These are phyloP conservation scores for Thalpophila matura DNA, from an alignment of 2,888 invertebrate species.

Conservation along the genomic window DNA sequence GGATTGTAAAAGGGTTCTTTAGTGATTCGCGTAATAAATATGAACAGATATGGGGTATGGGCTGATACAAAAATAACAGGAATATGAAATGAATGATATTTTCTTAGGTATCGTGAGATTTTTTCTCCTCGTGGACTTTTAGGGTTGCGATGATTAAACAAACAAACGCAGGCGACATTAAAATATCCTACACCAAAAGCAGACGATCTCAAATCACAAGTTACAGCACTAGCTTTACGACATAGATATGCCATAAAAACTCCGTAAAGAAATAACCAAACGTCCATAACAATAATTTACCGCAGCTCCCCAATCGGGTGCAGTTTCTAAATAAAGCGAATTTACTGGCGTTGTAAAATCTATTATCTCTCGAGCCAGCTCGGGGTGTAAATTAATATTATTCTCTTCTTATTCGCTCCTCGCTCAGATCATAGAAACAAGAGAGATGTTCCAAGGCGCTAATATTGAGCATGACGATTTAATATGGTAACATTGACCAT, in stretches of 20 bases:
- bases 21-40: slow-evolving; percentile 25
- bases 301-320: slow-evolving; percentile 46
- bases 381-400: slow-evolving; percentile 65
- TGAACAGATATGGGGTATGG: slow-evolving; percentile 28
- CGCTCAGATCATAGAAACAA: no score
- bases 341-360: slow-evolving; percentile 72
- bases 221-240: slow-evolving; percentile 40
- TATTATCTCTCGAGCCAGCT: slow-evolving; percentile 60
- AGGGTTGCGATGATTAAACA: slow-evolving; percentile 23
- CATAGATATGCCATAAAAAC: slow-evolving; percentile 51
- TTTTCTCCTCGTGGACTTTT: slow-evolving; percentile 33
- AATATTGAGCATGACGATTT: no score
- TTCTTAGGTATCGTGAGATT: no score
- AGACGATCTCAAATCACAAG: slow-evolving; percentile 49
- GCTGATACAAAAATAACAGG: neutral
- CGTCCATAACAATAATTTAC: slow-evolving; percentile 52
- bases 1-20: slow-evolving; percentile 17
- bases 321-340: slow-evolving; percentile 65
- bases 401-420: slow-evolving; percentile 41
- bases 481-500: no score
- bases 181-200: slow-evolving; percentile 37
- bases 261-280: slow-evolving; percentile 45
- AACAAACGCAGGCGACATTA: slow-evolving; percentile 38
- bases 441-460: no score
- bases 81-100: no score